Evolutionary conservation across 2,888 invertebrate species (phyloP), one percentile per base, ranked within the genome.

Genomic region (Empis stercorea): DNA sequence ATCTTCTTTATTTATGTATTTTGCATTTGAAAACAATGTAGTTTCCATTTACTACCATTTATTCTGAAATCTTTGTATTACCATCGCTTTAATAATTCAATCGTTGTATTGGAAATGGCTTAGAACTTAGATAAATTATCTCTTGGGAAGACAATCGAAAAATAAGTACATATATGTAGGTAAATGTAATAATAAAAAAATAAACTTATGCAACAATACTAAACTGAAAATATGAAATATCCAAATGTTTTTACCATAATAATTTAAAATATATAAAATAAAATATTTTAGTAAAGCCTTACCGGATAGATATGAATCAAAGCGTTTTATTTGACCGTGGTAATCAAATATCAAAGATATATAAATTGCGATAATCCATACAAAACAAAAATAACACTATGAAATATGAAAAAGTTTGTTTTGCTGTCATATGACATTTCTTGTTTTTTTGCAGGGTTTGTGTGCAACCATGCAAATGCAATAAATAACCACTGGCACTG

Each of bases 271-370:
- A 5, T 32, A 11, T 32, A 5, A 5, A 32, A 5, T 32, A 5
- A 32, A 5, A 32, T 32, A 5, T 23, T 37, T 32, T 37, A 42
- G 67, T 67, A 13, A 61, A 78, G 78, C 74, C 74, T 53, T 79
- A 67, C 61, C 74, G 79, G 51, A 73, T 82, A 46, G 65, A 66
- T 47, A 56, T 80, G 55, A 55, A 66, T 46, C 68, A 72, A 14
- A n/a, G n/a, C 66, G 71, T 52, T n/a, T n/a, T n/a, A n/a, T 75
- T 75, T 64, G 70, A 77, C 30, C 72, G 76, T 47, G 58, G n/a
- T n/a, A n/a, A n/a, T 65, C 1, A 62, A 73, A 54, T 83, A 81
- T 61, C 73, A 76, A 52, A 73, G 83, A 52, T 82, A 83, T 57
- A 56, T 61, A 49, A 70, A 80, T 58, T 58, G 74, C 48, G 74